Percentiles rank a stretch among this genome's conserved stretches.
These are phyloP conservation scores for Andricus curvator DNA, from an alignment of 2,888 invertebrate species.

Conservation along the genomic window DNA sequence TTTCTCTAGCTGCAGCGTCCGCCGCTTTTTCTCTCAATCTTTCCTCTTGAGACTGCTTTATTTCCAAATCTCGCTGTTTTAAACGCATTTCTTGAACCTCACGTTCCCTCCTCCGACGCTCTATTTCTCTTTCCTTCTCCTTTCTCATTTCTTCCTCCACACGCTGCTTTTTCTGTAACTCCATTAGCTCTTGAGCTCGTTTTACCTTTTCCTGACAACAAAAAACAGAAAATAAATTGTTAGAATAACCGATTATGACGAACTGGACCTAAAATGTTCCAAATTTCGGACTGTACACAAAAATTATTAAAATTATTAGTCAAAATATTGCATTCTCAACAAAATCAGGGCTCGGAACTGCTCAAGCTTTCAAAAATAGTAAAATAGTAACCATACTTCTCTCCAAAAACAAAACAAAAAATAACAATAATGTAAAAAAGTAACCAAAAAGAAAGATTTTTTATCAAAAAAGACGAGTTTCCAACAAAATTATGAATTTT, in stretches of 20 bases:
- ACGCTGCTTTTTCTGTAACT: slow-evolving; percentile 80
- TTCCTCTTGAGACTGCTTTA: slow-evolving; percentile 86
- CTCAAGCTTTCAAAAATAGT: too few species aligned
- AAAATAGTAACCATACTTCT: too few species aligned
- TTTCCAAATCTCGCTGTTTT: slow-evolving; percentile 88
- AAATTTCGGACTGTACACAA: too few species aligned
- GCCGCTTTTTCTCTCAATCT: slow-evolving; percentile 88
- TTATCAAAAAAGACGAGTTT: too few species aligned
- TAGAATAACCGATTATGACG: neutral
- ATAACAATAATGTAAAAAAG: too few species aligned
- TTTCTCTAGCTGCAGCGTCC: slow-evolving; percentile 86
- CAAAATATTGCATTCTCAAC: too few species aligned
- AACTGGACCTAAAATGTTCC: too few species aligned
- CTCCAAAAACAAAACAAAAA: too few species aligned
- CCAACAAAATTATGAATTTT: too few species aligned
- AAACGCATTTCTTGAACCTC: slow-evolving; percentile 86
- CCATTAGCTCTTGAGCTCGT: slow-evolving; percentile 84
- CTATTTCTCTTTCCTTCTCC: slow-evolving; percentile 83
- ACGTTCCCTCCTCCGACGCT: slow-evolving; percentile 87
- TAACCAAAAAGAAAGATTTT: too few species aligned
- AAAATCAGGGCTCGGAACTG: too few species aligned
- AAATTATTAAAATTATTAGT: too few species aligned
- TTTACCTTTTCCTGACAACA: slow-evolving; percentile 81
- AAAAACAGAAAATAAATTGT: slow-evolving; percentile 34
- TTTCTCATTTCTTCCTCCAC: slow-evolving; percentile 84